Evolutionary conservation across 2,888 invertebrate species (phyloP).

Genomic region (Chromoteleia sp.): DNA sequence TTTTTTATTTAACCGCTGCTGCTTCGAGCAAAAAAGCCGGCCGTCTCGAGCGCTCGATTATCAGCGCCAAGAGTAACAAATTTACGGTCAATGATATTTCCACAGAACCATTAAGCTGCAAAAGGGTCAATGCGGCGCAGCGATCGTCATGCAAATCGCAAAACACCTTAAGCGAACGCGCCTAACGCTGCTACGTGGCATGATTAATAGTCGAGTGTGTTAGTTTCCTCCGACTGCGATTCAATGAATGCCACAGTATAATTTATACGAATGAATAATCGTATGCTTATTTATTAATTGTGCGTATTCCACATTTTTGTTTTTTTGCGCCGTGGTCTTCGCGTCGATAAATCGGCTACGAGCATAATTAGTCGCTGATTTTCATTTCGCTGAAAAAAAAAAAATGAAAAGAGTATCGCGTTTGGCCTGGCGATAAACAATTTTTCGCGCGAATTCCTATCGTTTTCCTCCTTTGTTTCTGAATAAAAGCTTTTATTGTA

Average conservation of each 20-base stretch:
- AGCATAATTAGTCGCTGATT: constrained; percentile 1
- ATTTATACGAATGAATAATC: constrained; percentile 50
- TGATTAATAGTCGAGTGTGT: constrained; percentile 52
- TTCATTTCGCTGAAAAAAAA: constrained; percentile 1
- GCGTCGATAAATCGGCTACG: not conserved
- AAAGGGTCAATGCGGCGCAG: constrained; percentile 57
- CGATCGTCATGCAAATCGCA: constrained; percentile 62
- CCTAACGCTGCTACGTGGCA: constrained; percentile 44
- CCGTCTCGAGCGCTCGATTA: no score
- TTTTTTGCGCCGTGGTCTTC: not conserved
- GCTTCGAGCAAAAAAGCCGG: no score
- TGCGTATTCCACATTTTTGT: constrained; percentile 18
- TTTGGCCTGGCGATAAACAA: not conserved
- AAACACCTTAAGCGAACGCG: constrained; percentile 55
- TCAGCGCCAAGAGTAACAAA: constrained; percentile 39
- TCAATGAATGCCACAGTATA: constrained; percentile 50
- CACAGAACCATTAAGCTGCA: constrained; percentile 60
- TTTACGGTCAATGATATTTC: constrained; percentile 63
- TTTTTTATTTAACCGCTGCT: no score
- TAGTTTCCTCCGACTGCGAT: constrained; percentile 28
- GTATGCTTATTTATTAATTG: constrained; percentile 44
- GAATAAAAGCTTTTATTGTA: constrained; percentile 14
- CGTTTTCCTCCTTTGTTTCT: constrained; percentile 4
- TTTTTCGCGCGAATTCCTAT: not conserved
- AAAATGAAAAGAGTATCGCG: not conserved